Conservation (phyloP, 2,888 invertebrate genomes). For the Diachrysia chrysitis region DNA sequence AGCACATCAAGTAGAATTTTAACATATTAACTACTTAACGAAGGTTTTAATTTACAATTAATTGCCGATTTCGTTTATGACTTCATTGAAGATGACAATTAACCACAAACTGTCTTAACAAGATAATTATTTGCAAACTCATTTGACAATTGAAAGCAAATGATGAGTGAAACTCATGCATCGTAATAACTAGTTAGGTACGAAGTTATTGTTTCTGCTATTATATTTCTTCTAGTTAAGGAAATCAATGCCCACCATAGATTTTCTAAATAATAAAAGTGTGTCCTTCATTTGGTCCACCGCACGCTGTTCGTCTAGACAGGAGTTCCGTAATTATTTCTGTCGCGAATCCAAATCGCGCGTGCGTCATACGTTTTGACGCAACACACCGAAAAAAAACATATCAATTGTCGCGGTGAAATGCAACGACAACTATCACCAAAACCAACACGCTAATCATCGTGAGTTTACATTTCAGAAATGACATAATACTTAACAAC, state of each 20-base stretch:
- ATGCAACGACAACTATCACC: conserved; percentile 26
- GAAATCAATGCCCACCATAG: conserved; percentile 9
- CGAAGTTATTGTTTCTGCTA: neutral
- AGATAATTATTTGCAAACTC: conserved; percentile 30
- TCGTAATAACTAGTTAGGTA: conserved; percentile 7
- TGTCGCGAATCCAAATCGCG: conserved; percentile 62
- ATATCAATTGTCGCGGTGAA: conserved; percentile 58
- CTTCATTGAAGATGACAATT: conserved; percentile 26
- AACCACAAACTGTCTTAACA: conserved; percentile 28
- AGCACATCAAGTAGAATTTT: conserved; percentile 7
- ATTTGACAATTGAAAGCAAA: conserved; percentile 16
- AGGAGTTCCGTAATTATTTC: conserved; percentile 74
- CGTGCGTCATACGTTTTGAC: conserved; percentile 80
- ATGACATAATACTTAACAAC: conserved; percentile 7
- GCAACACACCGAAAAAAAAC: conserved; percentile 73
- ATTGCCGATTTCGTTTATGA: conserved; percentile 10
- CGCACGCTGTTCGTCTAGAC: conserved; percentile 67
- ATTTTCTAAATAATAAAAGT: conserved; percentile 31
- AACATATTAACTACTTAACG: neutral
- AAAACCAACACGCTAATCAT: neutral
- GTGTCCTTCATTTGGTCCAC: conserved; percentile 30
- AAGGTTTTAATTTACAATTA: conserved; percentile 7
- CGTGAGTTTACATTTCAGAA: conserved; percentile 9
- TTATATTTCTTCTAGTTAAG: neutral
- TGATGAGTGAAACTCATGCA: conserved; percentile 36